Evolutionary conservation across 1,140 invertebrate species (phyloP).

Genomic region (Macrobrachium nipponense): DNA sequence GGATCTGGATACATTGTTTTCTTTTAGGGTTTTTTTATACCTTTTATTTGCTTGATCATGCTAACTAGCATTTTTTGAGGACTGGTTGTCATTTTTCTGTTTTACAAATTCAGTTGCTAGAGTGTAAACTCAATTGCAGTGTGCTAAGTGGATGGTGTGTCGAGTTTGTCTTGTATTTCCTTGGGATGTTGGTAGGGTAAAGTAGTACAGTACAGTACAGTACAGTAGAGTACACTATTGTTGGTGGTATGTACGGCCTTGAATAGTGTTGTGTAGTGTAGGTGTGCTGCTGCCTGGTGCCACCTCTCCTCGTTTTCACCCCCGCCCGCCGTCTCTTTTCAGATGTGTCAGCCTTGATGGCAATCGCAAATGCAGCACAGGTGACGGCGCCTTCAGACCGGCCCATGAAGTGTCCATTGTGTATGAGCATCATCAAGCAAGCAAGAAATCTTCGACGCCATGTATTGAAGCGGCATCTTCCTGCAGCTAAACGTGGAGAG

Average conservation of each 20-base stretch:
- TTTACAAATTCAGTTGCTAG: too few species aligned
- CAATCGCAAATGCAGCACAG: slow-evolving; percentile 62
- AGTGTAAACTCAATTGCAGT: too few species aligned
- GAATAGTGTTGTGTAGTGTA: slow-evolving; percentile 34
- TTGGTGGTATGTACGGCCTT: slow-evolving; percentile 6
- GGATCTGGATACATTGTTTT: slow-evolving; percentile 23
- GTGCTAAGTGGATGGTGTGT: too few species aligned
- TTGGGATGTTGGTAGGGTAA: too few species aligned
- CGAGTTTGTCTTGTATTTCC: too few species aligned
- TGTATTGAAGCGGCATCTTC: slow-evolving; percentile 66
- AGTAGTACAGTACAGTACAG: neutral
- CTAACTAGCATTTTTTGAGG: too few species aligned
- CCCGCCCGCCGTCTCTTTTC: slow-evolving; percentile 63
- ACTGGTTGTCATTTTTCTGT: neutral
- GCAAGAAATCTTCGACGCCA: slow-evolving; percentile 74
- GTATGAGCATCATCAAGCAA: slow-evolving; percentile 74
- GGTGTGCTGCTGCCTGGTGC: slow-evolving; percentile 22
- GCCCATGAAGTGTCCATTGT: slow-evolving; percentile 75
- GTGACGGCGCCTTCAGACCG: slow-evolving; percentile 72
- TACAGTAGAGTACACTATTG: slow-evolving; percentile 18
- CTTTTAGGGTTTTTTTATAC: slow-evolving; percentile 17
- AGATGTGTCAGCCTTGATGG: slow-evolving; percentile 64
- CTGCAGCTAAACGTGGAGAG: slow-evolving; percentile 59
- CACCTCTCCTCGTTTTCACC: slow-evolving; percentile 44
- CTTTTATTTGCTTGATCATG: neutral